Evolutionary conservation across 2,113 vertebrate species (phyloP).

Genomic region (Odontesthes bonariensis): DNA sequence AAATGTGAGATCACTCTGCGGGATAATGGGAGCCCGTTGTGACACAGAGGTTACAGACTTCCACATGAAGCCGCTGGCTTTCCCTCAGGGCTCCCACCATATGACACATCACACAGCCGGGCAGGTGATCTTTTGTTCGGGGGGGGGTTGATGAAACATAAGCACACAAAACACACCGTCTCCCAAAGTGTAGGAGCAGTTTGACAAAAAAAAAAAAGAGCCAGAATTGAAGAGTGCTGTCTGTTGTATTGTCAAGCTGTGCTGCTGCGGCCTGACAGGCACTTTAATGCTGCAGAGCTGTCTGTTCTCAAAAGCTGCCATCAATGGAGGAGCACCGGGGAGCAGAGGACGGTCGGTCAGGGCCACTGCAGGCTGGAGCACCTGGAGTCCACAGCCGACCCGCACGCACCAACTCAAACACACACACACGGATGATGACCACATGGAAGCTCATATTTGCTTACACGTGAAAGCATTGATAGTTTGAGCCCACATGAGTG

Average conservation of each 20-base stretch:
- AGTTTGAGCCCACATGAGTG: conserved; percentile 6
- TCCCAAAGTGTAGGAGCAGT: not conserved
- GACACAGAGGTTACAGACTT: conserved; percentile 32
- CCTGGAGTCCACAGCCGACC: conserved; percentile 42
- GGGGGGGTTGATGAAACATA: conserved; percentile 39
- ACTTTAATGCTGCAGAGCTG: conserved; percentile 40
- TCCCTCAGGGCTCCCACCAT: conserved; percentile 47
- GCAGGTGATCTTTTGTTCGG: conserved; percentile 77
- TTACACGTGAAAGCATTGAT: not conserved
- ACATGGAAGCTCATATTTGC: conserved; percentile 17
- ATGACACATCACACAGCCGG: conserved; percentile 58
- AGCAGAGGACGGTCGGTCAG: conserved; percentile 40
- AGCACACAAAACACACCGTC: conserved; percentile 8
- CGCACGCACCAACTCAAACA: conserved; percentile 1
- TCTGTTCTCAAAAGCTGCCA: conserved; percentile 48
- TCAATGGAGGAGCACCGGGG: conserved; percentile 52
- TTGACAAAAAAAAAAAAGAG: conserved; percentile 22
- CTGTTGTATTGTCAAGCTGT: conserved; percentile 50
- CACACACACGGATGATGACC: conserved; percentile 16
- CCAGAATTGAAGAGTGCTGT: conserved; percentile 44
- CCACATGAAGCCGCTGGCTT: conserved; percentile 34
- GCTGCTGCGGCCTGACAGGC: conserved; percentile 48
- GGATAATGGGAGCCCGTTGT: conserved; percentile 34
- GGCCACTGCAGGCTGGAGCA: conserved; percentile 59
- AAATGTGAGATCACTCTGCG: not conserved